Conservation (phyloP, 2,888 invertebrate genomes). For the Cremastobaeus sp. region DNA sequence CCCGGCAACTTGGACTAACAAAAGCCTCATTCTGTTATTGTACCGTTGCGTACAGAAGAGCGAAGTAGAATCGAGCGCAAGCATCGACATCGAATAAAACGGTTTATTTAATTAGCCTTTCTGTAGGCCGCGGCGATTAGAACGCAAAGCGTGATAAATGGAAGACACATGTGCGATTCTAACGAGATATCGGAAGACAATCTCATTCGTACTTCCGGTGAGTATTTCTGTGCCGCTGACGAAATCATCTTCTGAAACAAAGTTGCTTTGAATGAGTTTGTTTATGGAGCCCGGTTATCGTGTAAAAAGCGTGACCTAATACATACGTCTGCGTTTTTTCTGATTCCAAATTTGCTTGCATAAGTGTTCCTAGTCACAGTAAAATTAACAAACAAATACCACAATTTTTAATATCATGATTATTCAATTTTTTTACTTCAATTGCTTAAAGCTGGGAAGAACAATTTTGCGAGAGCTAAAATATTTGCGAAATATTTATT, state of each 20-base stretch:
- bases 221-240: slow-evolving; percentile 52
- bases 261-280: slow-evolving; percentile 51
- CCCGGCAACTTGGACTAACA: slow-evolving; percentile 66
- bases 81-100: slow-evolving; percentile 53
- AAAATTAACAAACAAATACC: no score
- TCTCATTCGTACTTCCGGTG: slow-evolving; percentile 54
- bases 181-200: slow-evolving; percentile 58
- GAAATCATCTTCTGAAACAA: slow-evolving; percentile 52
- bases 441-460: no score
- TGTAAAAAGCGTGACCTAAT: slow-evolving; percentile 51
- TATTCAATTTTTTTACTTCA: no score
- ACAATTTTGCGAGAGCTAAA: no score
- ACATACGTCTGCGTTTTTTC: slow-evolving; percentile 37
- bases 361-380: no score
- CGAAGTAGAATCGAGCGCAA: slow-evolving; percentile 66
- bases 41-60: slow-evolving; percentile 67
- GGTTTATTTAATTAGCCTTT: slow-evolving; percentile 58
- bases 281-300: slow-evolving; percentile 45
- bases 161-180: slow-evolving; percentile 62
- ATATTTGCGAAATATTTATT: no score
- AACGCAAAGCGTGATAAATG: slow-evolving; percentile 64
- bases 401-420: no score
- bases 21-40: slow-evolving; percentile 74
- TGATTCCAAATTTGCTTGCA: slow-evolving; percentile 1
- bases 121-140: slow-evolving; percentile 52